Evolutionary conservation across 1,140 invertebrate species (phyloP).

Genomic region (Cylas formicarius): DNA sequence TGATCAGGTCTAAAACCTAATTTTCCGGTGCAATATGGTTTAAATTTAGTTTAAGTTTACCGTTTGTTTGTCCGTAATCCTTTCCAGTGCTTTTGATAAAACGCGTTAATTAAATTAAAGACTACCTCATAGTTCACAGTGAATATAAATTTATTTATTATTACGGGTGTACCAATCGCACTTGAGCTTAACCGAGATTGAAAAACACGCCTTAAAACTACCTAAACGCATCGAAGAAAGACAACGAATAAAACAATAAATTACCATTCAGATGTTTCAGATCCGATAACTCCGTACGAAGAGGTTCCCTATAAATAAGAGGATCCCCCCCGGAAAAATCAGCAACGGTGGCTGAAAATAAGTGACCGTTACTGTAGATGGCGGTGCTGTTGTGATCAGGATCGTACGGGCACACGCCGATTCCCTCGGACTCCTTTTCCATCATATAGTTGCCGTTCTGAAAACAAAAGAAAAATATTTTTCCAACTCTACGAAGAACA

Average conservation of each 20-base stretch:
- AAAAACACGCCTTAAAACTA: background rate
- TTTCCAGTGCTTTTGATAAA: no score
- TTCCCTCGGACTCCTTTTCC: conserved; percentile 67
- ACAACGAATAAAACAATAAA: conserved; percentile 17
- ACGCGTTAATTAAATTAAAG: no score
- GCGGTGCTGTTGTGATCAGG: conserved; percentile 90
- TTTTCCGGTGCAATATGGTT: no score
- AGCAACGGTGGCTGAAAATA: conserved; percentile 92
- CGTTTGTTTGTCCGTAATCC: no score
- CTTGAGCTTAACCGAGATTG: background rate
- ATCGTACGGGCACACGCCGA: conserved; percentile 85
- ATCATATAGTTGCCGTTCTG: conserved; percentile 50
- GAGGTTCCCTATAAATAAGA: conserved; percentile 78
- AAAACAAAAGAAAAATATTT: conserved; percentile 36
- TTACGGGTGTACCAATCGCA: background rate
- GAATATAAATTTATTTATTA: no score
- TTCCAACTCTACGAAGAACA: no score
- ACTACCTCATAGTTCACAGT: no score
- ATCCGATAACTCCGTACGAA: conserved; percentile 80
- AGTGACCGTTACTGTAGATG: conserved; percentile 71
- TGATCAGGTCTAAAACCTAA: no score
- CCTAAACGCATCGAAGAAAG: conserved; percentile 1
- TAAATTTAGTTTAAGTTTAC: no score
- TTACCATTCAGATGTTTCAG: conserved; percentile 68
- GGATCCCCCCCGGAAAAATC: conserved; percentile 90